A percentile compares a stretch with the other conserved stretches of the same genome.
Evolutionary conservation across 2,113 vertebrate genomes (phyloP).

Genomic region (Ochotona princeps): DNA sequence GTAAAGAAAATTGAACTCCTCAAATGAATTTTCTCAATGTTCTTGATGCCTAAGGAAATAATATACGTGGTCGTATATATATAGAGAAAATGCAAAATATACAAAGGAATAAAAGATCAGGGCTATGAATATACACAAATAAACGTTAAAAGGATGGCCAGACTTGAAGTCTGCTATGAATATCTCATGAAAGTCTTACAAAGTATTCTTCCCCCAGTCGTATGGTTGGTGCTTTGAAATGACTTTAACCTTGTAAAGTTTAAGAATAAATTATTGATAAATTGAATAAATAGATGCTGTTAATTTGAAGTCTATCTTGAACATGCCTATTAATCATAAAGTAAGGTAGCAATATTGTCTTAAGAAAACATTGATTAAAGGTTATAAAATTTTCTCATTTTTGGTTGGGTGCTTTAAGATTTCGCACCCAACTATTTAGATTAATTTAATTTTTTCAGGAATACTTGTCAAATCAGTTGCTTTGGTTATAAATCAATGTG

Average conservation of each 20-base stretch:
- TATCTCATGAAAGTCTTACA: neutral
- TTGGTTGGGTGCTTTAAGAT: neutral
- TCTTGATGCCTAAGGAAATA: neutral
- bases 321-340: slow-evolving; percentile 24
- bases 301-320: slow-evolving; percentile 25
- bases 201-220: neutral
- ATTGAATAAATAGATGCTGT: neutral
- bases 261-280: slow-evolving; percentile 22
- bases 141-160: neutral
- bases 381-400: slow-evolving; percentile 6
- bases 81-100: neutral
- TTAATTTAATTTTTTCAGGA: neutral
- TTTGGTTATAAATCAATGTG: slow-evolving; percentile 1
- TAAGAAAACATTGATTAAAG: neutral
- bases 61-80: neutral
- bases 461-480: neutral
- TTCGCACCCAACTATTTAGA: neutral
- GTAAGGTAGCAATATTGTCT: neutral
- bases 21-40: slow-evolving; percentile 9
- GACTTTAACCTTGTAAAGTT: neutral
- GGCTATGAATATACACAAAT: neutral
- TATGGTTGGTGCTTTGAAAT: neutral
- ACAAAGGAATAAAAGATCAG: slow-evolving; percentile 12
- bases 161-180: neutral
- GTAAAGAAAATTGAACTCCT: neutral